These are phyloP conservation scores for Pithys albifrons DNA, from an alignment of 2,113 vertebrate genomes.

Conservation along the genomic window DNA sequence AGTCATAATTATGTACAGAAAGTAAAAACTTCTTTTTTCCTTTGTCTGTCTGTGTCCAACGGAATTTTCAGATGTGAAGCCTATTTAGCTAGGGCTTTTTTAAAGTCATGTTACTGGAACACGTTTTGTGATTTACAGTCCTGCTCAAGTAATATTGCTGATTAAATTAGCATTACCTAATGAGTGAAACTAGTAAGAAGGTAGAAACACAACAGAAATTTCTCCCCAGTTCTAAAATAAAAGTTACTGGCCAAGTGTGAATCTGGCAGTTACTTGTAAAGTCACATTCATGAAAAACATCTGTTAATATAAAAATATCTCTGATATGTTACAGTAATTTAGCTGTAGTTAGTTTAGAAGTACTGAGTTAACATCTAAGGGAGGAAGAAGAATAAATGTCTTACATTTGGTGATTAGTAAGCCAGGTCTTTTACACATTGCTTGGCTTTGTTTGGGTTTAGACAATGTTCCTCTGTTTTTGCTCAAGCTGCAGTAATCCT, in stretches of 20 bases:
- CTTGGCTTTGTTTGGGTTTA: slow-evolving; percentile 33
- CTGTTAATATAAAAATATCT: slow-evolving; percentile 54
- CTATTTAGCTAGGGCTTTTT: neutral
- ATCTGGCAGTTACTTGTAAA: slow-evolving; percentile 11
- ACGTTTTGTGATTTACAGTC: neutral
- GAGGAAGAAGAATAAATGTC: neutral
- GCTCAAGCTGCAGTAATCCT: slow-evolving; percentile 18
- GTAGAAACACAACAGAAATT: neutral
- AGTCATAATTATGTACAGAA: neutral
- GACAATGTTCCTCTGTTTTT: slow-evolving; percentile 39
- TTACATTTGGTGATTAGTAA: neutral
- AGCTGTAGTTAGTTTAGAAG: slow-evolving; percentile 16
- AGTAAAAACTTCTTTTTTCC: neutral
- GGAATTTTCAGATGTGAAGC: neutral
- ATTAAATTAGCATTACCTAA: slow-evolving; percentile 1
- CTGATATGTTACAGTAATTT: slow-evolving; percentile 10
- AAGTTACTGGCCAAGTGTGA: neutral
- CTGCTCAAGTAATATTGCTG: neutral
- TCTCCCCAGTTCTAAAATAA: neutral
- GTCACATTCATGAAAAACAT: slow-evolving; percentile 1
- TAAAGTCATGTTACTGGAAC: neutral
- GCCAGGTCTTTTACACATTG: neutral
- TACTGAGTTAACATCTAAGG: slow-evolving; percentile 32
- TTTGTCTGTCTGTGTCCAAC: neutral
- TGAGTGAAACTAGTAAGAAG: neutral